Evolutionary conservation across 2,888 invertebrate genomes (phyloP), one percentile per base, ranked within the genome.

Genomic region (Andrena haemorrhoa): DNA sequence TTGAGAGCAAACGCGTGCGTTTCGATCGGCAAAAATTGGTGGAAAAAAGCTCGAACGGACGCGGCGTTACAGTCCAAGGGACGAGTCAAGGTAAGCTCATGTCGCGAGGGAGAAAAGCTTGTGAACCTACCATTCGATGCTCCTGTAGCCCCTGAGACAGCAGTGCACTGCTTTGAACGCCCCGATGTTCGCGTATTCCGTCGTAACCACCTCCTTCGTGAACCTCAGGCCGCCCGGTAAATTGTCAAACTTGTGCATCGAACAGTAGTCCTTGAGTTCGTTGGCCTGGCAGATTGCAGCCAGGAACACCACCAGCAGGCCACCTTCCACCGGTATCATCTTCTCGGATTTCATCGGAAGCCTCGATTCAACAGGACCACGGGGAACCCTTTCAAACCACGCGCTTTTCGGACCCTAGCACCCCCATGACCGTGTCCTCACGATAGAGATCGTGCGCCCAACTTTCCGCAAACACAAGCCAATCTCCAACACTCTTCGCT

Each of bases 111-210:
- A 20, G 4, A n/a, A 12, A 35, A 26, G 41, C 20, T 2, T 23
- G 6, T 8, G 26, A 31, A 95, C 96, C 96, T 90, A 97, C 97
- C 97, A 97, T 95, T 97, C 97, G 88, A 97, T 97, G 93, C 97
- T 97, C 82, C 96, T 94, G 92, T 97, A 97, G 83, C 96, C 97
- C 90, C 96, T 96, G 72, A 97, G 96, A 92, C 97, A 97, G 94
- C 97, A 97, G 92, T 97, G 97, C 63, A 97, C 95, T 83, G 96
- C 96, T 93, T 97, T 97, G 94, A 97, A 96, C 82, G 95, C 95
- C 77, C 96, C 95, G 78, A 95, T 95, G 88, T 96, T 95, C 12
- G 96, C 97, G 92, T 96, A 97, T 90, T 97, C 97, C 85, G 94
- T 94, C 12, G 95, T 94, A 78, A 96, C 95, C 5, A 96, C 95